Evolutionary conservation across 2,888 invertebrate species (phyloP).

Genomic region (Limnephilus marmoratus): DNA sequence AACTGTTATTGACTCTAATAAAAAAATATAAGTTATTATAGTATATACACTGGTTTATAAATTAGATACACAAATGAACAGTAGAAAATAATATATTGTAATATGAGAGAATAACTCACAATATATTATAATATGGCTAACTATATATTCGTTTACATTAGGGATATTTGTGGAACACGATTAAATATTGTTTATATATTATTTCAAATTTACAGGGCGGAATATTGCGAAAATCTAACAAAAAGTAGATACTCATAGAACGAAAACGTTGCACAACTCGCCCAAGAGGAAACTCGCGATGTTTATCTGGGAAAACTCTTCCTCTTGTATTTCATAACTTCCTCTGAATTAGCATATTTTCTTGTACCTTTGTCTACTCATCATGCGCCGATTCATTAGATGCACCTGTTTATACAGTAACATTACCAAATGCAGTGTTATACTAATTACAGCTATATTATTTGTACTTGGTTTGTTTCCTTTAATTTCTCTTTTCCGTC

Average conservation of each 20-base stretch:
- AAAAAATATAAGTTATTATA: no score
- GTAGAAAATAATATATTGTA: no score
- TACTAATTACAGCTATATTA: background rate
- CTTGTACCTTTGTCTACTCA: background rate
- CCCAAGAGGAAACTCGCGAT: constrained; percentile 19
- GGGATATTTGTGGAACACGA: background rate
- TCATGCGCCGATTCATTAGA: background rate
- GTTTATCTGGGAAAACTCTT: constrained; percentile 38
- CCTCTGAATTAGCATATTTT: background rate
- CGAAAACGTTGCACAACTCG: background rate
- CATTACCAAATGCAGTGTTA: background rate
- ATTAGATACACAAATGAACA: no score
- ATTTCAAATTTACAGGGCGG: background rate
- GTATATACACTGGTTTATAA: no score
- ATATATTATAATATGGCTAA: no score
- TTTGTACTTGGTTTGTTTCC: background rate
- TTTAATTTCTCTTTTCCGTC: background rate
- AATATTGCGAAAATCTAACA: background rate
- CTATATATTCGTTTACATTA: background rate
- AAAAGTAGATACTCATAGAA: background rate
- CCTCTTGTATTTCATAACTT: constrained; percentile 17
- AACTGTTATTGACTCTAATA: no score
- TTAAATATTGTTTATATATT: background rate
- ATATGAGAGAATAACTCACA: no score
- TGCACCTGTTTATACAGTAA: background rate